Evolutionary conservation across 2,888 invertebrate genomes (phyloP), one percentile per base, ranked within the genome.

Genomic region (Encarsia formosa): DNA sequence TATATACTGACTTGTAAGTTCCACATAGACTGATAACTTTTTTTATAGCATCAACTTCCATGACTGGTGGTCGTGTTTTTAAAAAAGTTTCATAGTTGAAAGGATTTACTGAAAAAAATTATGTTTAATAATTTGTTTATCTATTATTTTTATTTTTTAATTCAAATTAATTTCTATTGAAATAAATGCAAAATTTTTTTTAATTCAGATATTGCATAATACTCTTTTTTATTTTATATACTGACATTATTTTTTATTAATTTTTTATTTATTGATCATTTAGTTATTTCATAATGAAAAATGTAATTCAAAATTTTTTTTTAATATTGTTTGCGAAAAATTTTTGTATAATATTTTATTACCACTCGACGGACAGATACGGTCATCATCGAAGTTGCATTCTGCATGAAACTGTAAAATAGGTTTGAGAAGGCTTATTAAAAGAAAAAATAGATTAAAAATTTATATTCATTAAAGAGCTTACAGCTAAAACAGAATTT

Each of bases 321-420:
- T n/a, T n/a, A n/a, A n/a, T n/a, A n/a, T n/a, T n/a, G n/a, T n/a
- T n/a, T n/a, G n/a, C n/a, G n/a, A n/a, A n/a, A n/a, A n/a, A n/a
- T n/a, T n/a, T n/a, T n/a, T n/a, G n/a, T n/a, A n/a, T n/a, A n/a
- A n/a, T n/a, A n/a, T n/a, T n/a, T n/a, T n/a, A n/a, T n/a, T n/a
- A n/a, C n/a, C n/a, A n/a, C n/a, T n/a, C n/a, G n/a, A n/a, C n/a
- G n/a, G n/a, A n/a, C n/a, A n/a, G n/a, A n/a, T n/a, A n/a, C n/a
- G n/a, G n/a, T n/a, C n/a, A n/a, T n/a, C n/a, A n/a, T n/a, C n/a
- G n/a, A n/a, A n/a, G n/a, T n/a, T n/a, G 34, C 82, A 65, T 73
- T 87, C 87, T 3, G 87, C 86, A 63, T 87, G 87, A 65, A 87
- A 85, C 87, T 87, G 68, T 38, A 75, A 76, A 46, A 37, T 56